Evolutionary conservation across 2,113 vertebrate genomes (phyloP).

Genomic region (Oceanodroma tethys): DNA sequence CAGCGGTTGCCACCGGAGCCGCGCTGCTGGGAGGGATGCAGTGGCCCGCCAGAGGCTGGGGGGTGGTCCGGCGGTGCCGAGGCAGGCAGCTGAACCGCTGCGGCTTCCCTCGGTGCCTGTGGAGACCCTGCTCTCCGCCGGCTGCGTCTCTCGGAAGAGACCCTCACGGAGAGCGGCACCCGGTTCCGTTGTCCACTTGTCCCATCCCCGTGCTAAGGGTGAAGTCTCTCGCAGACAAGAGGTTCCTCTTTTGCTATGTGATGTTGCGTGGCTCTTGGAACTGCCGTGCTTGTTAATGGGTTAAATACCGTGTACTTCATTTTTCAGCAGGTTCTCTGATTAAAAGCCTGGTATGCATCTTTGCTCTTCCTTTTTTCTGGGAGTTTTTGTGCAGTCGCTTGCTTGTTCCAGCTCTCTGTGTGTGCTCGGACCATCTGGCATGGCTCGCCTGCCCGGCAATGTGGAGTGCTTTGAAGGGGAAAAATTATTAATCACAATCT

Average conservation of each 20-base stretch:
- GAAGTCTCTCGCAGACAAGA: background rate
- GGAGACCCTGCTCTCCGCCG: background rate
- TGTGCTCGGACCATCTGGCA: constrained; percentile 50
- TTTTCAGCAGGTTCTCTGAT: constrained; percentile 18
- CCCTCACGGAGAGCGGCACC: background rate
- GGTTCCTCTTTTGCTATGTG: background rate
- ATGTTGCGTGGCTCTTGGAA: background rate
- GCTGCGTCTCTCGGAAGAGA: accelerated
- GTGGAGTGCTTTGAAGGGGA: constrained; percentile 5
- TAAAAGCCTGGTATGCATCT: constrained; percentile 4
- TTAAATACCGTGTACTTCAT: background rate
- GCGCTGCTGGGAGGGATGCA: background rate
- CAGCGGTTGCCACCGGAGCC: background rate
- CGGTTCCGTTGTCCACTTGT: background rate
- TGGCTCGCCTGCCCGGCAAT: background rate
- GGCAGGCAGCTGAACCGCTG: background rate
- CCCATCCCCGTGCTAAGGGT: accelerated
- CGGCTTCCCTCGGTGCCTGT: accelerated
- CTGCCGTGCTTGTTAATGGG: background rate
- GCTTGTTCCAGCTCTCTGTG: constrained; percentile 33
- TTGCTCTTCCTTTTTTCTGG: constrained; percentile 31
- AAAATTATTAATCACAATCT: constrained; percentile 41
- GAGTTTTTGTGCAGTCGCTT: constrained; percentile 5
- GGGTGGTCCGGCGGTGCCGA: background rate
- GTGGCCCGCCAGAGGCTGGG: background rate